Percentiles rank a stretch among this genome's conserved stretches.
Conservation (phyloP, 2,888 invertebrate genomes). For the Acrobeloides nanus region DNA sequence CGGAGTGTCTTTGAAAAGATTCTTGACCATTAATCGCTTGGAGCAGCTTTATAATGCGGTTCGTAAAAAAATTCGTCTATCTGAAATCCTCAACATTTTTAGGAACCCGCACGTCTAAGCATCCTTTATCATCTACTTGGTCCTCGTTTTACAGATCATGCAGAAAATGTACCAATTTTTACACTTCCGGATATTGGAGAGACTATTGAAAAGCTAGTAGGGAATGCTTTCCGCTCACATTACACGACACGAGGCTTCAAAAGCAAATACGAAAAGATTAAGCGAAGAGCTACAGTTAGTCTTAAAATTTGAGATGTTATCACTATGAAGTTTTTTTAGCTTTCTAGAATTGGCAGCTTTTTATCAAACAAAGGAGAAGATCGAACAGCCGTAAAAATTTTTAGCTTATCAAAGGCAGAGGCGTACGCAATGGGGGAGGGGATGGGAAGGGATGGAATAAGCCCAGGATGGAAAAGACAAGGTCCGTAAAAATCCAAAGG, state of each 20-base stretch:
- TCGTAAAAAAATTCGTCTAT: slow-evolving; percentile 5
- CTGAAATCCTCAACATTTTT: slow-evolving; percentile 6
- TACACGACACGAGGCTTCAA: slow-evolving; percentile 85
- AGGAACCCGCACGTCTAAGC: too few species aligned
- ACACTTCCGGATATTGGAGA: slow-evolving; percentile 67
- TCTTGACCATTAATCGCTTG: slow-evolving; percentile 86
- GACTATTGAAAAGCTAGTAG: slow-evolving; percentile 95
- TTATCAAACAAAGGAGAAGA: background rate
- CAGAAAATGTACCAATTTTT: too few species aligned
- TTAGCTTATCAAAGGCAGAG: too few species aligned
- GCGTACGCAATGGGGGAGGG: too few species aligned
- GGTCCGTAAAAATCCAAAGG: too few species aligned
- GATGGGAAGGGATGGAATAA: too few species aligned
- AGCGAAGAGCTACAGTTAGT: too few species aligned
- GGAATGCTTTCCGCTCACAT: slow-evolving; percentile 87
- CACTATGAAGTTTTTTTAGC: slow-evolving; percentile 4
- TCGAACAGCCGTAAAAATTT: too few species aligned
- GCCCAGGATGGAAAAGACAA: too few species aligned
- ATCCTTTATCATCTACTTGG: background rate
- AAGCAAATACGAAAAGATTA: slow-evolving; percentile 30
- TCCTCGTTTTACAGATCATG: too few species aligned
- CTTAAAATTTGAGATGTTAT: background rate
- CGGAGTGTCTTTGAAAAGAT: slow-evolving; percentile 97
- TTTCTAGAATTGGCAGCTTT: too few species aligned
- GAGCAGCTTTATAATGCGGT: slow-evolving; percentile 74